These are phyloP conservation scores for Drosophila subquinaria DNA, from an alignment of 2,888 invertebrate species.

Conservation along the genomic window DNA sequence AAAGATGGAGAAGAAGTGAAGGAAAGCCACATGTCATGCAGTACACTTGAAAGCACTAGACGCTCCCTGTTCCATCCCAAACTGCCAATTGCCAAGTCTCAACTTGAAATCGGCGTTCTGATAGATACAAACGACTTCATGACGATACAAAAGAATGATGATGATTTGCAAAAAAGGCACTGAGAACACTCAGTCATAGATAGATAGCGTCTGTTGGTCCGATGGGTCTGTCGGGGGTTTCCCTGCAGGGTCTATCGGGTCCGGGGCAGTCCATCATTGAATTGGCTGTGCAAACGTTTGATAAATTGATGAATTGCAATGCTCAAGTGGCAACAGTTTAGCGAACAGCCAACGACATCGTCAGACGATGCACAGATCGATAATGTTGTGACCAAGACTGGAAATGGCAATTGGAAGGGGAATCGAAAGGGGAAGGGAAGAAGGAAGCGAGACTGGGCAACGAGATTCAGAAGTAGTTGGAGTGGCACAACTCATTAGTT, in stretches of 20 bases:
- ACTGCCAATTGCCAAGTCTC: slow-evolving; percentile 23
- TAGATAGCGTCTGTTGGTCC: slow-evolving; percentile 40
- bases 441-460: neutral
- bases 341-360: slow-evolving; percentile 49
- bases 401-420: neutral
- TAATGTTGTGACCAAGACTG: slow-evolving; percentile 40
- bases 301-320: slow-evolving; percentile 78
- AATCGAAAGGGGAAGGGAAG: neutral
- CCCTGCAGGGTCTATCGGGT: slow-evolving; percentile 14
- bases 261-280: slow-evolving; percentile 56
- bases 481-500: slow-evolving; percentile 71
- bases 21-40: slow-evolving; percentile 72
- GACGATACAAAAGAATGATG: slow-evolving; percentile 73
- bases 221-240: neutral
- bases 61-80: slow-evolving; percentile 38
- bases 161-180: slow-evolving; percentile 70
- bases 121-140: slow-evolving; percentile 79
- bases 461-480: slow-evolving; percentile 29
- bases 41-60: slow-evolving; percentile 57
- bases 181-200: slow-evolving; percentile 20
- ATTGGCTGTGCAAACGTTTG: slow-evolving; percentile 78
- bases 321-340: slow-evolving; percentile 82
- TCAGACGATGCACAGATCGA: slow-evolving; percentile 49
- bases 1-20: slow-evolving; percentile 24
- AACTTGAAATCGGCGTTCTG: slow-evolving; percentile 54